Evolutionary conservation across 2,888 invertebrate genomes (phyloP).

Genomic region (Aleiodes testaceus): DNA sequence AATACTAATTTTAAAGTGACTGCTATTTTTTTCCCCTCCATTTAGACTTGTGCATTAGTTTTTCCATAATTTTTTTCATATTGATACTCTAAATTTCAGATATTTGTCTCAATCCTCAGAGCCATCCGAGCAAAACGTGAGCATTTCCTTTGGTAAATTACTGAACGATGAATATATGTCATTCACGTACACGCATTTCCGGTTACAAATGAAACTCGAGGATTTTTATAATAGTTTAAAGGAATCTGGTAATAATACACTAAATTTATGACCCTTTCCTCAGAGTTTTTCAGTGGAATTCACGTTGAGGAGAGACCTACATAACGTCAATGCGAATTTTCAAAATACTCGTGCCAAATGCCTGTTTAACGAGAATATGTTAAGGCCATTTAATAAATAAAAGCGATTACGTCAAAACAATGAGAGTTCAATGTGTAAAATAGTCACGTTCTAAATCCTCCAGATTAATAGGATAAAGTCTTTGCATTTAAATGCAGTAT

Average conservation of each 20-base stretch:
- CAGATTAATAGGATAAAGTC: constrained; percentile 18
- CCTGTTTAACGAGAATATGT: constrained; percentile 25
- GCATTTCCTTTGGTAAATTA: constrained; percentile 53
- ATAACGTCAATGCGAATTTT: constrained; percentile 46
- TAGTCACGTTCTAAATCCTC: constrained; percentile 5
- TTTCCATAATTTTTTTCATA: neutral
- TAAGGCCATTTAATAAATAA: constrained; percentile 17
- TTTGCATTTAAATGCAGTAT: neutral
- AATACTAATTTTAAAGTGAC: constrained; percentile 47
- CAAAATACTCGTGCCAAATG: constrained; percentile 47
- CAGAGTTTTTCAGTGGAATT: too few species aligned
- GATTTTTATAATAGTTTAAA: neutral
- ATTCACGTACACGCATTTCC: constrained; percentile 29
- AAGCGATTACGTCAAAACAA: constrained; percentile 23
- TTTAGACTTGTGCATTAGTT: neutral
- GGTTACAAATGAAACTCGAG: constrained; percentile 8
- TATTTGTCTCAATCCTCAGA: neutral
- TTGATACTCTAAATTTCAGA: neutral
- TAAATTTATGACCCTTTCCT: neutral
- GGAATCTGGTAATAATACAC: neutral
- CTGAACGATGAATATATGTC: constrained; percentile 31
- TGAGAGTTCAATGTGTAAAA: constrained; percentile 13
- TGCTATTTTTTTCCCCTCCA: constrained; percentile 37
- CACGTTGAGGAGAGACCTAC: constrained; percentile 21
- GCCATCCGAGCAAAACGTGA: constrained; percentile 51